A percentile compares a stretch with the other conserved stretches of the same genome.
phyloP scores from a whole-genome alignment of 2,797 vertebrate species.

The Bryconaethiops microstoma region DNA sequence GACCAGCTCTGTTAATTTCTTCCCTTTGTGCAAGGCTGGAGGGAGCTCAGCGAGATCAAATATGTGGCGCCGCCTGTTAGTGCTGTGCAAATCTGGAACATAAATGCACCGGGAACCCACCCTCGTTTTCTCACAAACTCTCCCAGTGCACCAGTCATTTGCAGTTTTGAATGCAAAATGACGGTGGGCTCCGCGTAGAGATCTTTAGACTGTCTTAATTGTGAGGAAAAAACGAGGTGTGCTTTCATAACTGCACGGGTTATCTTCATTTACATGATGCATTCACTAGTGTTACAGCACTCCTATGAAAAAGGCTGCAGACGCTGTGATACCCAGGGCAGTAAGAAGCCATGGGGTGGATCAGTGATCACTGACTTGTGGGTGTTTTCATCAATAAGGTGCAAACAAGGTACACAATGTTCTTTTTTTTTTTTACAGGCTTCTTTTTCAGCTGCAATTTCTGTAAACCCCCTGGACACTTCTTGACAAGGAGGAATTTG shows the following conservation, averaged over 20 bases:
- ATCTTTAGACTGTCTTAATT: neutral
- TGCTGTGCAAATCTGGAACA: slow-evolving; percentile 2
- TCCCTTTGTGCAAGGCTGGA: slow-evolving; percentile 73
- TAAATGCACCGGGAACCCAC: neutral
- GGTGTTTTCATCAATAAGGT: neutral
- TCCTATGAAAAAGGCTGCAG: neutral
- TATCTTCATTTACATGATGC: neutral
- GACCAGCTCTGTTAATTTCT: slow-evolving; percentile 58
- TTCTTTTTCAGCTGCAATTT: neutral
- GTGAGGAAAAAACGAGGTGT: neutral
- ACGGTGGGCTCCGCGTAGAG: no score
- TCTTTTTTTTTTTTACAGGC: neutral
- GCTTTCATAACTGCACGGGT: neutral
- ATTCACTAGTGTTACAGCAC: neutral
- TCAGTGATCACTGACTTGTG: neutral
- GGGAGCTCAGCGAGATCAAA: slow-evolving; percentile 12
- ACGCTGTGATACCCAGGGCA: neutral
- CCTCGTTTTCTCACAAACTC: neutral
- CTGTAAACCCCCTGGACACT: neutral
- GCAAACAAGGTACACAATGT: neutral
- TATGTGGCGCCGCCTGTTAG: slow-evolving; percentile 19
- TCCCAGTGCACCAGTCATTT: no score
- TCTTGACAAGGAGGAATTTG: neutral
- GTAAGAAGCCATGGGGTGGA: neutral
- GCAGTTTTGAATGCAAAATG: neutral